These are phyloP conservation scores for Lipotes vexillifer DNA, from an alignment of 2,113 vertebrate genomes.

Conservation along the genomic window DNA sequence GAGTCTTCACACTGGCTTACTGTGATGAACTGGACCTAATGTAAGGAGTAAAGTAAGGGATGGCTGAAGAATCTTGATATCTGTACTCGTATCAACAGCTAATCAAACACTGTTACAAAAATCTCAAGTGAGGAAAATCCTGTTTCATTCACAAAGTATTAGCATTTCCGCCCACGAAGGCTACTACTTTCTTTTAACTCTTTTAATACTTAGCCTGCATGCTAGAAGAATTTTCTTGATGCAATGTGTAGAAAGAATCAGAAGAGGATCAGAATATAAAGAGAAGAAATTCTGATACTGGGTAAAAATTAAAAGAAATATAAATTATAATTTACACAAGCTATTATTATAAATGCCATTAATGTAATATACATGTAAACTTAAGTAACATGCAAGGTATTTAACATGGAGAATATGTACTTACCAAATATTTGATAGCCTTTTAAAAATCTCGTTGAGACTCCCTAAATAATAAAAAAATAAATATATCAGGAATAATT, in stretches of 20 bases:
- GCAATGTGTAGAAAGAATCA: background rate
- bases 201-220: background rate
- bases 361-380: background rate
- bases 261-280: background rate
- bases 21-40: background rate
- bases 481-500: background rate
- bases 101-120: background rate
- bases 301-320: slow-evolving; percentile 25
- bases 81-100: background rate
- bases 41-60: background rate
- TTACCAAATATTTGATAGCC: slow-evolving; percentile 8
- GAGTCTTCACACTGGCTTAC: background rate
- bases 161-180: background rate
- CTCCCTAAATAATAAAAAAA: slow-evolving; percentile 55
- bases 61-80: background rate
- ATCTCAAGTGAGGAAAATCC: background rate
- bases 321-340: background rate
- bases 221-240: slow-evolving; percentile 21
- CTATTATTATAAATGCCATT: background rate
- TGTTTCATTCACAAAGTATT: slow-evolving; percentile 12
- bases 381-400: slow-evolving; percentile 24
- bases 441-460: slow-evolving; percentile 38
- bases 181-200: background rate
- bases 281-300: slow-evolving; percentile 12
- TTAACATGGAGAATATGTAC: slow-evolving; percentile 25